phyloP scores from a whole-genome alignment of 1,140 invertebrate genomes.

The Calliphora vicina region DNA sequence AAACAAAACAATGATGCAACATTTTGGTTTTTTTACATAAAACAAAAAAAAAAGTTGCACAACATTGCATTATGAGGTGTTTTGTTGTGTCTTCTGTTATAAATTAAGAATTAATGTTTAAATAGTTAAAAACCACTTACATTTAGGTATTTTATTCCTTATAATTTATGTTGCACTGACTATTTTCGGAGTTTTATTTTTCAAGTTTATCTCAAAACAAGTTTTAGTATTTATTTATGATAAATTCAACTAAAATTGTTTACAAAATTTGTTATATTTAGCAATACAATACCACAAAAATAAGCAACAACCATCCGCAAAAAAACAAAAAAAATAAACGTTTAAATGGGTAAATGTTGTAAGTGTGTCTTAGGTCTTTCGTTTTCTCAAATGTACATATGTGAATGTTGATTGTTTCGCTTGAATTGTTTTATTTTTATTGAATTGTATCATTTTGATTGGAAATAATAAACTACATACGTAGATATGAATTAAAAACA shows the following conservation, averaged over 20 bases:
- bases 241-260: no score
- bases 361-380: conserved; percentile 32
- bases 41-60: background rate
- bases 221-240: background rate
- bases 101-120: no score
- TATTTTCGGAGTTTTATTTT: background rate
- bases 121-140: no score
- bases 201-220: background rate
- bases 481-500: background rate
- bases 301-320: background rate
- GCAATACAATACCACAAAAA: no score
- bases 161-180: background rate
- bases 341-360: background rate
- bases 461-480: background rate
- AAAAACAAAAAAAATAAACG: background rate
- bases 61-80: no score
- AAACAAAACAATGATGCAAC: background rate
- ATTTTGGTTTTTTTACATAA: background rate
- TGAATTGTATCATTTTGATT: background rate
- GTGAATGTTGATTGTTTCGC: conserved; percentile 3
- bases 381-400: conserved; percentile 8
- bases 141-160: no score
- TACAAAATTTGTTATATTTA: no score
- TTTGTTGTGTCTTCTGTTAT: no score
- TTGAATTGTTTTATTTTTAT: background rate